A percentile compares a stretch with the other conserved stretches of the same genome.
Evolutionary conservation across 2,797 vertebrate genomes (phyloP).

Genomic region (Neostethus bicornis): DNA sequence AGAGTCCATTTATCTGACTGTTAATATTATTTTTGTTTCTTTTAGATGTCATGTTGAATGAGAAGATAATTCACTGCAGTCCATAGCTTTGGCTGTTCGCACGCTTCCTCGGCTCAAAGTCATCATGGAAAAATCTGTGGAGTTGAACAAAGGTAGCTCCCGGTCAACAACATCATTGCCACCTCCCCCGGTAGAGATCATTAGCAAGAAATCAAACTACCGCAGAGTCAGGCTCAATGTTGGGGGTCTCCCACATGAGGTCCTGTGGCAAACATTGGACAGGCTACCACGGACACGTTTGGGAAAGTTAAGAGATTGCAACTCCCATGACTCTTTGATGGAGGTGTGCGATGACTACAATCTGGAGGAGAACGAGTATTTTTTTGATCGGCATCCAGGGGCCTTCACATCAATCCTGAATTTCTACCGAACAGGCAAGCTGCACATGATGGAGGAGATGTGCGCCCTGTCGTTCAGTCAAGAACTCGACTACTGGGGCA

Average conservation of each 20-base stretch:
- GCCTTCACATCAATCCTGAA: constrained; percentile 99
- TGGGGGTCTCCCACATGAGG: constrained; percentile 96
- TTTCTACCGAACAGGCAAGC: constrained; percentile 97
- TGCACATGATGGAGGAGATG: constrained; percentile 99
- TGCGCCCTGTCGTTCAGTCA: constrained; percentile 98
- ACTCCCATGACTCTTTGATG: constrained; percentile 93
- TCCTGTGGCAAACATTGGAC: constrained; percentile 97
- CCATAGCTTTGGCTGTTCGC: constrained; percentile 57
- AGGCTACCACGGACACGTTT: constrained; percentile 93
- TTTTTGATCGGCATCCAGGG: constrained; percentile 96
- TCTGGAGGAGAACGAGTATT: constrained; percentile 97
- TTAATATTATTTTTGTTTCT: constrained; percentile 40
- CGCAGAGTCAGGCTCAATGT: constrained; percentile 95
- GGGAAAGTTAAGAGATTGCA: constrained; percentile 94
- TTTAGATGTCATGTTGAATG: constrained; percentile 85
- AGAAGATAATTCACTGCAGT: constrained; percentile 77
- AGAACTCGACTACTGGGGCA: constrained; percentile 98
- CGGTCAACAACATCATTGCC: constrained; percentile 93
- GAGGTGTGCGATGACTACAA: constrained; percentile 98
- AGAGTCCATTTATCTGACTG: constrained; percentile 17
- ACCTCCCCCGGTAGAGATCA: constrained; percentile 93
- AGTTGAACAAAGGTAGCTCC: constrained; percentile 91
- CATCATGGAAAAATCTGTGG: constrained; percentile 87
- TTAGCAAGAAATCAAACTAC: constrained; percentile 93
- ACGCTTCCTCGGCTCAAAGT: constrained; percentile 53